Evolutionary conservation across 2,888 invertebrate genomes (phyloP).

Genomic region (Sympetrum striolatum): DNA sequence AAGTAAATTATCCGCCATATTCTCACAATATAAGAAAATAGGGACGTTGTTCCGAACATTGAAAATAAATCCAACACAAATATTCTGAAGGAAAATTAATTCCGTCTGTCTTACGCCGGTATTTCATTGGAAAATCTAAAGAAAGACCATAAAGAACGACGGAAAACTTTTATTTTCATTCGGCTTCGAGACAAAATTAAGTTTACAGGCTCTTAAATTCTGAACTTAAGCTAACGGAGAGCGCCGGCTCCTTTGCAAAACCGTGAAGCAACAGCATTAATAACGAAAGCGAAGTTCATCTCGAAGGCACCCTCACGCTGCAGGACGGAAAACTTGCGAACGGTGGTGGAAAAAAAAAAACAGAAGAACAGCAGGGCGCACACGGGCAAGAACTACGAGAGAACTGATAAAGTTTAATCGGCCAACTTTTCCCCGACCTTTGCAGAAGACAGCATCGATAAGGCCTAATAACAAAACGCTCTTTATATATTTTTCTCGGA

Average conservation of each 20-base stretch:
- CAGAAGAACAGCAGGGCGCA: neutral
- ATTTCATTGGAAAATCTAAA: too few species aligned
- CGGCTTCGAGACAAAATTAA: too few species aligned
- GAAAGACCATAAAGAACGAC: too few species aligned
- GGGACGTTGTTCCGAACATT: too few species aligned
- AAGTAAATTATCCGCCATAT: too few species aligned
- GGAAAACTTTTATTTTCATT: too few species aligned
- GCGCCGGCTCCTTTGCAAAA: neutral
- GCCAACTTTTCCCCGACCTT: neutral
- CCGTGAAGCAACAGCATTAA: neutral
- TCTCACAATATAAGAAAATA: too few species aligned
- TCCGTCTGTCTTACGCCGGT: too few species aligned
- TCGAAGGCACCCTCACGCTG: neutral
- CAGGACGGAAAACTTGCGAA: neutral
- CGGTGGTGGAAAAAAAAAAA: neutral
- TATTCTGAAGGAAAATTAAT: too few species aligned
- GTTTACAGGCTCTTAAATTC: too few species aligned
- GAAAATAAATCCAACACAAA: too few species aligned
- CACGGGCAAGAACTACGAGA: neutral
- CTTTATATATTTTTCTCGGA: neutral
- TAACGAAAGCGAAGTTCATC: neutral
- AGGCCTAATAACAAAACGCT: neutral
- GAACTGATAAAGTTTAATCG: neutral
- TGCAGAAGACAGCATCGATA: neutral
- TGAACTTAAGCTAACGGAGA: neutral